Percentiles rank a stretch among this genome's conserved stretches.
Conservation (phyloP, 2,113 vertebrate species). For the Chroicocephalus ridibundus region DNA sequence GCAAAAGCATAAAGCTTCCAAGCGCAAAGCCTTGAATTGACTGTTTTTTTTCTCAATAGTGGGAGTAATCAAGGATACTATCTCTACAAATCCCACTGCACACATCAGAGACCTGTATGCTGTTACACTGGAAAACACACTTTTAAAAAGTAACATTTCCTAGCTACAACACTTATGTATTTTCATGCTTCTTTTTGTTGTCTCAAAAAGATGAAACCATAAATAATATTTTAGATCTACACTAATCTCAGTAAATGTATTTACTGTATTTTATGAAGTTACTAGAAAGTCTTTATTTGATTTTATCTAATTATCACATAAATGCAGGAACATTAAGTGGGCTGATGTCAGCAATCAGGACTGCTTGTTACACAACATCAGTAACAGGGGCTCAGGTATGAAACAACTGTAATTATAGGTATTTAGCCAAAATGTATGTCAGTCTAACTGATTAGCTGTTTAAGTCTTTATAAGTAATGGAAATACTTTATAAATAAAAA, state of each 20-base stretch:
- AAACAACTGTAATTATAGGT: constrained; percentile 77
- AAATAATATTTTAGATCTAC: constrained; percentile 22
- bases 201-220: constrained; percentile 10
- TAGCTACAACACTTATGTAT: background rate
- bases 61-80: background rate
- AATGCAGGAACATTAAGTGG: constrained; percentile 66
- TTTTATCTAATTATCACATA: constrained; percentile 72
- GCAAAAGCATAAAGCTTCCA: background rate
- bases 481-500: constrained; percentile 75
- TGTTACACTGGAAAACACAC: background rate
- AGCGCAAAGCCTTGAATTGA: background rate
- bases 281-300: constrained; percentile 69
- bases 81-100: background rate
- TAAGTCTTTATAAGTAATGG: constrained; percentile 70
- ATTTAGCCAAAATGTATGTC: constrained; percentile 75
- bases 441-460: constrained; percentile 69
- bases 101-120: background rate
- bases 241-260: constrained; percentile 3
- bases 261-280: constrained; percentile 54
- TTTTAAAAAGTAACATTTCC: background rate
- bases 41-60: background rate
- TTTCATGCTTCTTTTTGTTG: background rate
- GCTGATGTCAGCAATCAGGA: constrained; percentile 75
- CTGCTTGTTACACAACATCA: constrained; percentile 77
- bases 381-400: constrained; percentile 74